Evolutionary conservation across 2,113 vertebrate genomes (phyloP).

Genomic region (Phodopus roborovskii): DNA sequence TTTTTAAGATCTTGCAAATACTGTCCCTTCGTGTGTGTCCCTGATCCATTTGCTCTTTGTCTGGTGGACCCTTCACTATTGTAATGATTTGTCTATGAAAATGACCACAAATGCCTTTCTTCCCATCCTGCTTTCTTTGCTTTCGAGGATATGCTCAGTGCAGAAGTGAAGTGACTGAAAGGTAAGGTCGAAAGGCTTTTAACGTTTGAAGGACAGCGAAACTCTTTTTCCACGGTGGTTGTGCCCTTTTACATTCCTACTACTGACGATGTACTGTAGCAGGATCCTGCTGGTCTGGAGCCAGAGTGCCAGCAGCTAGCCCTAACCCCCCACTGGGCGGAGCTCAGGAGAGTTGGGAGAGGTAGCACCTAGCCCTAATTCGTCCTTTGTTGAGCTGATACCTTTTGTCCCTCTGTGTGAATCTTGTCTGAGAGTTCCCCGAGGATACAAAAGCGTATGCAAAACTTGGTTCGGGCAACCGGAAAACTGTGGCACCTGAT

Average conservation of each 20-base stretch:
- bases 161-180: neutral
- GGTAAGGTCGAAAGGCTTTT: neutral
- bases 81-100: neutral
- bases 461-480: too few relatives aligned
- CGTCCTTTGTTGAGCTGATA: too few relatives aligned
- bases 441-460: too few relatives aligned
- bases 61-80: neutral
- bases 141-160: neutral
- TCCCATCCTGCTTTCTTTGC: neutral
- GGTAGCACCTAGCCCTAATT: too few relatives aligned
- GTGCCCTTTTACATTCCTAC: neutral
- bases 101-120: neutral
- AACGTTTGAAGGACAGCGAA: neutral
- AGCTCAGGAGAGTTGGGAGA: too few relatives aligned
- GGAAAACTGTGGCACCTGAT: too few relatives aligned
- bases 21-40: neutral
- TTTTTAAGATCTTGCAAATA: neutral
- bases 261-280: too few relatives aligned
- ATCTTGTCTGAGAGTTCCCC: too few relatives aligned
- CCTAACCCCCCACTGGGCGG: too few relatives aligned
- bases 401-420: too few relatives aligned
- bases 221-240: neutral
- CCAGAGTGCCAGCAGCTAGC: too few relatives aligned
- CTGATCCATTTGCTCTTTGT: neutral
- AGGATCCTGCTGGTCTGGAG: too few relatives aligned